phyloP scores from a whole-genome alignment of 2,888 invertebrate species.

The Arrhopalites spinosus region DNA sequence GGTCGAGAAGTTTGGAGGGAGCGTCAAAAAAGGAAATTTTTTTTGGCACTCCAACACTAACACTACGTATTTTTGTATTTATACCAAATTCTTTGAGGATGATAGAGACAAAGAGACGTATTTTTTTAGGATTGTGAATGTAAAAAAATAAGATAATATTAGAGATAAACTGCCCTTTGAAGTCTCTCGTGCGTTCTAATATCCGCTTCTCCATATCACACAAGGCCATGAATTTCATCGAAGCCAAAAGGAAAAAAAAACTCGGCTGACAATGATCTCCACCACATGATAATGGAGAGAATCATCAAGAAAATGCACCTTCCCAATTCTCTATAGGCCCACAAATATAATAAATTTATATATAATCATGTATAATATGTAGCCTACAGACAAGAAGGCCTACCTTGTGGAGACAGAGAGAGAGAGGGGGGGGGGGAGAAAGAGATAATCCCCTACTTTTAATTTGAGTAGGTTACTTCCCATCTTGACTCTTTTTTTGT shows the following conservation, averaged over 20 bases:
- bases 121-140: neutral
- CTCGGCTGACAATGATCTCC: neutral
- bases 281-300: neutral
- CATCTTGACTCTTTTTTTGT: neutral
- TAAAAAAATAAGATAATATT: neutral
- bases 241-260: neutral
- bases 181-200: slow-evolving; percentile 8
- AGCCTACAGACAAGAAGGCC: neutral
- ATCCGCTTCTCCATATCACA: slow-evolving; percentile 1
- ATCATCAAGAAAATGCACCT: neutral
- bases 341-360: neutral
- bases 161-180: slow-evolving; percentile 3
- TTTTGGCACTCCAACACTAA: too few relatives aligned
- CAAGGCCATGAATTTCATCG: neutral
- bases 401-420: neutral
- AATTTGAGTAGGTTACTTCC: neutral
- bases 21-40: neutral
- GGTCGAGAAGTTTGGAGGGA: neutral
- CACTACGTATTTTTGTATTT: too few relatives aligned
- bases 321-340: neutral
- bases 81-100: too few relatives aligned
- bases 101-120: too few relatives aligned
- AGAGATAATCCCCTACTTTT: neutral
- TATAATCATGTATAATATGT: neutral
- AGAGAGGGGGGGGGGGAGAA: too few relatives aligned